phyloP scores from a whole-genome alignment of 2,113 vertebrate genomes.

The Pelusios castaneus region DNA sequence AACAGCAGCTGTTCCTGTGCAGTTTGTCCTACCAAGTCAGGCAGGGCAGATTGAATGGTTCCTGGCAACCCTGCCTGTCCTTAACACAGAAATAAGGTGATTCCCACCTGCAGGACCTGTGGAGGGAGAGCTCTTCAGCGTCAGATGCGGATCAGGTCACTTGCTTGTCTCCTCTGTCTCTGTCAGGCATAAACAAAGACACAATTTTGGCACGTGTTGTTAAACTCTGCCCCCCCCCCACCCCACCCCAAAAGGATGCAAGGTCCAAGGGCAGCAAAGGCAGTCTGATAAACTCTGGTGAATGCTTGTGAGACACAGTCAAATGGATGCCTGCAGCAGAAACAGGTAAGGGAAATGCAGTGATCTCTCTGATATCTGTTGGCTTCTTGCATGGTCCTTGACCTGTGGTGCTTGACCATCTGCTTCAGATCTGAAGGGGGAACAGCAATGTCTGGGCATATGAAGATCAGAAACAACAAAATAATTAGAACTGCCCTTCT shows the following conservation, averaged over 20 bases:
- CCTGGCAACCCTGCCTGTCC: background rate
- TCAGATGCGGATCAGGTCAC: background rate
- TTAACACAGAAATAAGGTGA: slow-evolving; percentile 37
- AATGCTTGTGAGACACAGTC: background rate
- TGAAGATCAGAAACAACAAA: background rate
- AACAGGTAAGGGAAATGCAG: background rate
- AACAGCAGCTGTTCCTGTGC: background rate
- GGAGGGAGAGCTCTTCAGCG: background rate
- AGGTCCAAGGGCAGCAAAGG: background rate
- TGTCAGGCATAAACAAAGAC: background rate
- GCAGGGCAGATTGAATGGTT: background rate
- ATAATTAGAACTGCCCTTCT: background rate
- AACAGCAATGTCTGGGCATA: background rate
- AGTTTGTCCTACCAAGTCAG: background rate
- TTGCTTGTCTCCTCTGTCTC: background rate
- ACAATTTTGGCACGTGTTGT: background rate
- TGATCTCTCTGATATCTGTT: accelerated
- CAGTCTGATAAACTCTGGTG: accelerated
- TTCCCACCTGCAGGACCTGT: background rate
- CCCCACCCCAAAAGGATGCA: background rate
- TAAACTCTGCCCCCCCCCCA: background rate
- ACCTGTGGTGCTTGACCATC: background rate
- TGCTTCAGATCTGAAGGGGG: background rate
- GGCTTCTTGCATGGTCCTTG: background rate
- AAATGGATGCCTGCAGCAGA: background rate